Conservation (phyloP, 2,113 vertebrate species). For the Notarius quadriscutis region DNA sequence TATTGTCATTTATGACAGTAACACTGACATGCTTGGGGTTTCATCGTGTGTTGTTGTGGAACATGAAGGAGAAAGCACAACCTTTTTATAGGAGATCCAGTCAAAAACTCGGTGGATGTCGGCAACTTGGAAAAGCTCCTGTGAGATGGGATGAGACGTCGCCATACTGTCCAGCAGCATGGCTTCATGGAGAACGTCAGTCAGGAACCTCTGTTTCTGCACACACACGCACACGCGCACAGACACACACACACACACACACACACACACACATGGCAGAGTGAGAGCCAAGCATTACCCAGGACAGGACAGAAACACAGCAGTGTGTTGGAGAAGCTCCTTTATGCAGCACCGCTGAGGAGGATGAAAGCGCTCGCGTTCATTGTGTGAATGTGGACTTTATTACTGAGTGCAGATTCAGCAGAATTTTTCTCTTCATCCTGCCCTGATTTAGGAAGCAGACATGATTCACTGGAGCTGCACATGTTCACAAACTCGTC, state of each 20-base stretch:
- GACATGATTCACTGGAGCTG: not conserved
- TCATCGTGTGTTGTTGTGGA: not conserved
- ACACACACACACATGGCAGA: not conserved
- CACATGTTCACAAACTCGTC: too few relatives aligned
- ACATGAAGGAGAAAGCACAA: constrained; percentile 54
- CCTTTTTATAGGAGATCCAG: constrained; percentile 98
- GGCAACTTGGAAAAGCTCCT: constrained; percentile 86
- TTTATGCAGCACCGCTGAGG: too few relatives aligned
- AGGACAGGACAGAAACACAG: not conserved
- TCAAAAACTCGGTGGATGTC: constrained; percentile 96
- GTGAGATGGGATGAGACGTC: constrained; percentile 92
- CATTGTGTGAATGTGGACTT: not conserved
- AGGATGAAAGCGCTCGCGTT: not conserved
- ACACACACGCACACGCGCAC: not conserved
- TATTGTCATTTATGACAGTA: not conserved
- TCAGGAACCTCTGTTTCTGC: constrained; percentile 93
- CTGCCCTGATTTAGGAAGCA: not conserved
- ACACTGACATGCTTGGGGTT: not conserved
- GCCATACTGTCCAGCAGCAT: constrained; percentile 91
- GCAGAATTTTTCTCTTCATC: not conserved
- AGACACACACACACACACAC: not conserved
- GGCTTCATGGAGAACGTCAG: constrained; percentile 93
- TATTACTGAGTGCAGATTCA: constrained; percentile 1
- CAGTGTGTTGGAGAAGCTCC: not conserved
- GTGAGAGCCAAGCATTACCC: not conserved